Percentiles rank a stretch among this genome's conserved stretches.
These are phyloP conservation scores for Drosophila infuscata DNA, from an alignment of 2,888 invertebrate species.

Conservation along the genomic window DNA sequence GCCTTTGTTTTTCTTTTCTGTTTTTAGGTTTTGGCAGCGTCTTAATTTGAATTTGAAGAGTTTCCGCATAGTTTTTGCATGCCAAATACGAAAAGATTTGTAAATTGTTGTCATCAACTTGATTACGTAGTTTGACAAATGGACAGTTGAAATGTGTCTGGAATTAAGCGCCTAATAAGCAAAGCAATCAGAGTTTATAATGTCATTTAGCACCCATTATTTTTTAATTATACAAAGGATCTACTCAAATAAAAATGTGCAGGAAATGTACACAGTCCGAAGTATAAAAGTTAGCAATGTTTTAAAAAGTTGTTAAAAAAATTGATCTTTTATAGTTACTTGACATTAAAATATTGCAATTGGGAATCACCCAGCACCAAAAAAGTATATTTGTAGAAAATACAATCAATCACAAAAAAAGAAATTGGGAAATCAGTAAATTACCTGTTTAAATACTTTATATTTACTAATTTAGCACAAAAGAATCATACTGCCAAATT, in stretches of 20 bases:
- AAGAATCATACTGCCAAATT: too few relatives aligned
- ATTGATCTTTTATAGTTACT: not conserved
- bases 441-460: not conserved
- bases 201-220: not conserved
- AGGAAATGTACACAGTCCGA: not conserved
- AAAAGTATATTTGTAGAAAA: not conserved
- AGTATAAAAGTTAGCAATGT: not conserved
- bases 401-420: not conserved
- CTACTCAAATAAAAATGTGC: not conserved
- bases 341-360: too few relatives aligned
- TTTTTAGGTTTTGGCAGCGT: conserved; percentile 49
- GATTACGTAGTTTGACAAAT: conserved; percentile 46
- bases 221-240: not conserved
- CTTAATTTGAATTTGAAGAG: conserved; percentile 75
- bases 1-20: conserved; percentile 48
- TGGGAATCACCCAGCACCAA: too few relatives aligned
- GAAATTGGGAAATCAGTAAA: not conserved
- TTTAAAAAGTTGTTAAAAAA: not conserved
- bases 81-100: conserved; percentile 49
- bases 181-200: not conserved
- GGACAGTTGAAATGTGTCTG: conserved; percentile 25
- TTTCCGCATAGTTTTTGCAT: conserved; percentile 69
- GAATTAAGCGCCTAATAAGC: conserved; percentile 2
- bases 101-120: conserved; percentile 54
- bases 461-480: not conserved